Base-by-base conservation (phyloP, 2,888 invertebrate species). In the Syrphus vitripennis region DNA sequence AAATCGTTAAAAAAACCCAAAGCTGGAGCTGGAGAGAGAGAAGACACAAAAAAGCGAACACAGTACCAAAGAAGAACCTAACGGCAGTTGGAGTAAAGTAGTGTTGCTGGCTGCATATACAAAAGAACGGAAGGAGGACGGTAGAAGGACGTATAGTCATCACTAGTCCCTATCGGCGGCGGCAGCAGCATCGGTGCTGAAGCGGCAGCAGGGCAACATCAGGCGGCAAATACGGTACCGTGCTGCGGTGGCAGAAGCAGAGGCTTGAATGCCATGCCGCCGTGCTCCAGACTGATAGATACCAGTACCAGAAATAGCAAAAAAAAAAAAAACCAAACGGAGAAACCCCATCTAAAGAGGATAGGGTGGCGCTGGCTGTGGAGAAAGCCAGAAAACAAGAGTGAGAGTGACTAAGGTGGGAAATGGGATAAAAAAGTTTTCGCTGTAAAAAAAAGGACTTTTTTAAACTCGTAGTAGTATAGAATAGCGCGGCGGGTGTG, bases 31-130 rank as follows among this genome's bases (percentile, higher is more conserved):
- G 45, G 40, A 26, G 53, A 57, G 70, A 45, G 48, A 55, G 50
- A n/a, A n/a, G 37, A 75, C 53, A 74, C 10, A 55, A 65, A 70
- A 34, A 55, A 50, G 63, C 78, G 81, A 80, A 79, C 75, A 69
- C 37, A 87, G 74, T 19, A 74, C 67, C 83, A 88, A 87, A 88
- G 88, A 86, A 88, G 89, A 89, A 90, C 90, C 87, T 84, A 88
- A 89, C 81, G 86, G 86, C 86, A 87, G 78, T 87, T 81, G 74
- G 74, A 86, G 80, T 83, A 42, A 26, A 81, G 76, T 81, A 74
- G 78, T 81, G 77, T n/a, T n/a, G n/a, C n/a, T n/a, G n/a, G n/a
- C 77, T 77, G 82, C 77, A 77, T 42, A 74, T 77, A 82, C 86
- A 82, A 86, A 86, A 77, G 42, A 86, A 74, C 74, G 82, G 77